Evolutionary conservation across 2,888 invertebrate genomes (phyloP).

Genomic region (Lepidochrysops patricia): DNA sequence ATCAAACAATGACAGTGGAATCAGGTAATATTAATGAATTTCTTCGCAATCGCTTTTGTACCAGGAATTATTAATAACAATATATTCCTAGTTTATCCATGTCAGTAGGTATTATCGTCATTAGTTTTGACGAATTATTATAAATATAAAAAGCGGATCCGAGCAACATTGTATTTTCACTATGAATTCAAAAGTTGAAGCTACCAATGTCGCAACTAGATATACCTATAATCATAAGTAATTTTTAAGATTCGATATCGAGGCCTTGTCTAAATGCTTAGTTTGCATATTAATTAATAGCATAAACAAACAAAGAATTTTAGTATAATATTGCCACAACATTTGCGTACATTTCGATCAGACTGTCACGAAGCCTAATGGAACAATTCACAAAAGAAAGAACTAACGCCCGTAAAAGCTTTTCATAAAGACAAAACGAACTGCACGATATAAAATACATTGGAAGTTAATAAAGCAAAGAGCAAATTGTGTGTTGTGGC

Average conservation of each 20-base stretch:
- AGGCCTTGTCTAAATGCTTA: neutral
- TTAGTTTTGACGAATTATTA: too few species aligned
- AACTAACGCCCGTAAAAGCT: neutral
- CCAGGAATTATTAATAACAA: neutral
- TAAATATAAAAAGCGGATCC: neutral
- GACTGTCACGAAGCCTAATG: neutral
- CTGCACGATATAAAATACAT: constrained; percentile 10
- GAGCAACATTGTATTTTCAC: neutral
- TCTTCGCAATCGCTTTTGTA: neutral
- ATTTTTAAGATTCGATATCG: too few species aligned
- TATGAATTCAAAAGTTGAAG: too few species aligned
- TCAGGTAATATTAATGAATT: constrained; percentile 10
- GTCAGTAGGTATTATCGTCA: neutral
- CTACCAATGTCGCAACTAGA: too few species aligned
- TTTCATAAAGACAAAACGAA: constrained; percentile 7
- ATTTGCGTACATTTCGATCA: neutral
- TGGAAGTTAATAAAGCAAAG: constrained; percentile 35
- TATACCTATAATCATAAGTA: too few species aligned
- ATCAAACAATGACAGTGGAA: constrained; percentile 34
- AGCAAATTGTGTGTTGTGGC: constrained; percentile 31
- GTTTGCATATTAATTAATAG: neutral
- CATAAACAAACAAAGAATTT: neutral
- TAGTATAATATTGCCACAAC: too few species aligned
- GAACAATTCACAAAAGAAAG: neutral
- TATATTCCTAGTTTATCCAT: neutral